Evolutionary conservation across 2,797 vertebrate species (phyloP).

Genomic region (Catostomus latipinnis): DNA sequence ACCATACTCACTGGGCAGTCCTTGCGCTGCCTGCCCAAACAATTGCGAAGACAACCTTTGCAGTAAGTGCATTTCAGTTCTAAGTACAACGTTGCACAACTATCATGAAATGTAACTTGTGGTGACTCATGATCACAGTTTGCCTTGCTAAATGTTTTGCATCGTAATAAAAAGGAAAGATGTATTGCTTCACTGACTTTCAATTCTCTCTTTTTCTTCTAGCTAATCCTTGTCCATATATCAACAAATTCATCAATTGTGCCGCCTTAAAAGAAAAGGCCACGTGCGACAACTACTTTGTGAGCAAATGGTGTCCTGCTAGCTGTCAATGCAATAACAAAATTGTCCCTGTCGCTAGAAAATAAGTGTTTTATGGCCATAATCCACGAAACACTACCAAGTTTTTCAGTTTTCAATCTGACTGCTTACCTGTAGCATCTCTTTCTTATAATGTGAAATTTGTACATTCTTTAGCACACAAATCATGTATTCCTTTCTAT

Average conservation of each 20-base stretch:
- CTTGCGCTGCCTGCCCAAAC: slow-evolving; percentile 70
- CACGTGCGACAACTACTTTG: slow-evolving; percentile 49
- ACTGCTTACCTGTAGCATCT: not conserved
- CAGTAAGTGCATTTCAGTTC: slow-evolving; percentile 67
- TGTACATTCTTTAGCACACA: not conserved
- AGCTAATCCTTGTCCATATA: slow-evolving; percentile 75
- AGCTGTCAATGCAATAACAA: slow-evolving; percentile 65
- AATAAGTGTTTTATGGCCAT: slow-evolving; percentile 3
- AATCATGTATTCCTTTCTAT: not conserved
- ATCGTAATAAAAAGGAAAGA: not conserved
- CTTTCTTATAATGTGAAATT: slow-evolving; percentile 23
- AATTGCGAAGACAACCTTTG: slow-evolving; percentile 73
- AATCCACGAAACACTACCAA: not conserved
- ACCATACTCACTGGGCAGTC: slow-evolving; percentile 67
- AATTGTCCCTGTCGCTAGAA: slow-evolving; percentile 69
- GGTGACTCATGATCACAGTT: not conserved
- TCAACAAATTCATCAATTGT: slow-evolving; percentile 71
- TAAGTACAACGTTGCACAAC: not conserved
- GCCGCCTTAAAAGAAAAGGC: not conserved
- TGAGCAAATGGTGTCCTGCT: slow-evolving; percentile 63
- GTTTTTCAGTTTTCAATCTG: not conserved
- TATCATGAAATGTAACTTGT: not conserved
- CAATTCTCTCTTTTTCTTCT: slow-evolving; percentile 37
- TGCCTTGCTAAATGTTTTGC: not conserved
- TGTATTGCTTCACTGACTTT: not conserved